phyloP scores from a whole-genome alignment of 2,797 vertebrate species.

The Lepus townsendii region DNA sequence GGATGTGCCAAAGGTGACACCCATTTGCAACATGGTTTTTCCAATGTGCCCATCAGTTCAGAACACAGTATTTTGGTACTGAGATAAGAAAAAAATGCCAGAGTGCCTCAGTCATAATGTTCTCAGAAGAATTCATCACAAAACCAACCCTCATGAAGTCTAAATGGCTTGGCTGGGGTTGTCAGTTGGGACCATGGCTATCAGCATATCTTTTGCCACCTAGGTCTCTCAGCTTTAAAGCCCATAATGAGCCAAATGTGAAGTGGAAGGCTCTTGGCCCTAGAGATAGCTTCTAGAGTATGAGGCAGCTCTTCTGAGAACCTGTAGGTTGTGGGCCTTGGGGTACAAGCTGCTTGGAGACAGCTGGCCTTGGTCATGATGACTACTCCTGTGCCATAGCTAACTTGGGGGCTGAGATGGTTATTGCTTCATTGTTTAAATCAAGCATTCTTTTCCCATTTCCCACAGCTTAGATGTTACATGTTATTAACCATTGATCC shows the following conservation, averaged over 20 bases:
- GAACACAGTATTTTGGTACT: constrained; percentile 95
- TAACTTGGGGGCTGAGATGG: neutral
- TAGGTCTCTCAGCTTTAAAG: neutral
- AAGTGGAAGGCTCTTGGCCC: neutral
- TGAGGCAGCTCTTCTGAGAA: neutral
- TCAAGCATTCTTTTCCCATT: neutral
- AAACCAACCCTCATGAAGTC: neutral
- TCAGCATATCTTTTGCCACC: no score
- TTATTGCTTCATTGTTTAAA: neutral
- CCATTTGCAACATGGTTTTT: constrained; percentile 97
- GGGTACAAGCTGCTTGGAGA: neutral
- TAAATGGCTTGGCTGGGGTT: neutral
- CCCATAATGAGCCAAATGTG: no score
- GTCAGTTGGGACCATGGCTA: no score
- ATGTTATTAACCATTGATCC: neutral
- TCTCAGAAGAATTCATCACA: neutral
- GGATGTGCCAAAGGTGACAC: constrained; percentile 96
- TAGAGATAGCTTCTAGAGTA: neutral
- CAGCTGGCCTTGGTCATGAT: neutral
- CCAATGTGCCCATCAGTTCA: constrained; percentile 95
- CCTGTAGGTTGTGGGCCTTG: neutral
- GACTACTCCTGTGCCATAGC: rapidly evolving
- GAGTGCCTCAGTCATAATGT: rapidly evolving
- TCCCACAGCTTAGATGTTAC: neutral
- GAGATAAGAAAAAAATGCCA: neutral